Conservation (phyloP, 2,113 vertebrate species). For the Ariopsis seemanni region DNA sequence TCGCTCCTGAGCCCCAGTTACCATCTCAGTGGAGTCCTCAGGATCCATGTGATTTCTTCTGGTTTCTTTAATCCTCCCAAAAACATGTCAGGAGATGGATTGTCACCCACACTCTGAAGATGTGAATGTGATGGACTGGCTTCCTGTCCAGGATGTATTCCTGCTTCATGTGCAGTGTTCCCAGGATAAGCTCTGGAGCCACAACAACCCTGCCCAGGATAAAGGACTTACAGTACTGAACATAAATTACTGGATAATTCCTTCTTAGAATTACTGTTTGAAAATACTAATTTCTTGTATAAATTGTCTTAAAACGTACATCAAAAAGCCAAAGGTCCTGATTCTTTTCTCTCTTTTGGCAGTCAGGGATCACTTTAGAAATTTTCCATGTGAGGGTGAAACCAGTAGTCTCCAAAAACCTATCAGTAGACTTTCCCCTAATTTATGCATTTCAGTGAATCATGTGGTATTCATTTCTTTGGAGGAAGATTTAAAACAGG, state of each 20-base stretch:
- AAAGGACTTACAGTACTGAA: neutral
- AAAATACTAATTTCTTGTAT: neutral
- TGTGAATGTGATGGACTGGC: neutral
- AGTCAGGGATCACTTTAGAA: neutral
- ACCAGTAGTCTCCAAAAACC: neutral
- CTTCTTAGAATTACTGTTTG: neutral
- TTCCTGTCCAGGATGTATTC: neutral
- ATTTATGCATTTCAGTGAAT: constrained; percentile 6
- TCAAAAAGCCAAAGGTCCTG: neutral
- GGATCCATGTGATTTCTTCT: neutral
- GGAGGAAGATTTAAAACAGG: neutral
- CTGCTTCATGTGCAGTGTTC: neutral
- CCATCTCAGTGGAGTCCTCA: neutral
- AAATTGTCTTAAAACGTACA: neutral
- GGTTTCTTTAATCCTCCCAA: neutral
- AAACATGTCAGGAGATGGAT: neutral
- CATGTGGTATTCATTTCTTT: constrained; percentile 7
- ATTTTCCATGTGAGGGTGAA: constrained; percentile 18
- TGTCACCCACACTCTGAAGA: neutral
- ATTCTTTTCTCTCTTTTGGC: neutral
- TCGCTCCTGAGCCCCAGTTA: neutral
- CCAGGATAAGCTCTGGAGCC: neutral
- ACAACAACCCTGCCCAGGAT: neutral
- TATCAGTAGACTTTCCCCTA: constrained; percentile 14
- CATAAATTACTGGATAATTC: neutral